Conservation (phyloP, 2,888 invertebrate species). For the Ophion costatus region DNA sequence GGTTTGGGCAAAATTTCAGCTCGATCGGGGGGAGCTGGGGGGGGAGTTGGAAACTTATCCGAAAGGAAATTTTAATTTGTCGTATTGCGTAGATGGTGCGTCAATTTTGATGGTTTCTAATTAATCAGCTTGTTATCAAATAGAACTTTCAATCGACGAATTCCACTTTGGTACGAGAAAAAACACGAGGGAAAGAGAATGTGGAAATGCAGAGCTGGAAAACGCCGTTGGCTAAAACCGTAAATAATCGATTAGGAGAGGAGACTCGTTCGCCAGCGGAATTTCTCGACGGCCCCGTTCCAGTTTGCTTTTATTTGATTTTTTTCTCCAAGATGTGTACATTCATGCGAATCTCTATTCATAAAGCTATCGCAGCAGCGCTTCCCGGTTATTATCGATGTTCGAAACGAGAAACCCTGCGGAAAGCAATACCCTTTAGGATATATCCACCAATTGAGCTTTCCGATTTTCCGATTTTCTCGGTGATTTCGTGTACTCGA, state of each 20-base stretch:
- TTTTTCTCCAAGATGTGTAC: not conserved
- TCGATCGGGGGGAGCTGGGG: too few relatives aligned
- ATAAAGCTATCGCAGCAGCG: not conserved
- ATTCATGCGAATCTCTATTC: not conserved
- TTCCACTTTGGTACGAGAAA: slow-evolving; percentile 11
- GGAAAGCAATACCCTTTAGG: not conserved
- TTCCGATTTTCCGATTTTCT: not conserved
- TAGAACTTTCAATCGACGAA: slow-evolving; percentile 29
- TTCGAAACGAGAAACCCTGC: not conserved
- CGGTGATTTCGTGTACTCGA: not conserved
- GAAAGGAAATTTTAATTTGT: too few relatives aligned
- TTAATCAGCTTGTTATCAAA: slow-evolving; percentile 41
- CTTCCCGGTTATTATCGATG: slow-evolving; percentile 5
- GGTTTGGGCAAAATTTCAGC: too few relatives aligned
- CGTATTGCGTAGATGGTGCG: not conserved
- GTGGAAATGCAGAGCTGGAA: slow-evolving; percentile 14
- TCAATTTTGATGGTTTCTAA: not conserved
- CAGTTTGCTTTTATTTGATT: not conserved
- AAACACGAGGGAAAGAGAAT: not conserved
- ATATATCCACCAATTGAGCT: not conserved
- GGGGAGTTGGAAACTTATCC: too few relatives aligned
- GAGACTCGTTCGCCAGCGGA: slow-evolving; percentile 36
- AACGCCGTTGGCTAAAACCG: slow-evolving; percentile 19
- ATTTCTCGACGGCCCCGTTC: not conserved
- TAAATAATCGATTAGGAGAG: slow-evolving; percentile 51